Base-by-base conservation (phyloP, 2,888 invertebrate genomes). In the Heliconius charithonia region DNA sequence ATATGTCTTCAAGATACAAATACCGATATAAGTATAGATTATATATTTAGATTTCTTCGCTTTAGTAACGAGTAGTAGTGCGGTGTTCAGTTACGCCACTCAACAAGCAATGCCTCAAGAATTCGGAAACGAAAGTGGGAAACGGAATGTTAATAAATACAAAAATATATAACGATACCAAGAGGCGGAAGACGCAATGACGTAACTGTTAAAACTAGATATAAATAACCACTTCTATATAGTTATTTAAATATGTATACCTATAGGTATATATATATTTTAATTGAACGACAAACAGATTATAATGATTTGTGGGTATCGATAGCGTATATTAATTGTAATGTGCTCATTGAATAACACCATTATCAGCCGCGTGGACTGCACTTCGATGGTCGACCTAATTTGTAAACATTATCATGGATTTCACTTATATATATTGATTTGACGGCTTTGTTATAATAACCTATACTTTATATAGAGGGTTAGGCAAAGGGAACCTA, bases 261-360 rank as follows among this genome's bases (percentile, higher is more conserved):
- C 10, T n/a, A 59, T n/a, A 59, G 3, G 12, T 29, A 41, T 41
- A 27, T 86, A 86, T 84, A 83, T 87, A 86, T 85, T 87, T 87
- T 92, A 92, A 92, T 91, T 92, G 91, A 89, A 88, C 88, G 88
- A 89, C 90, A 90, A 90, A 90, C 85, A 85, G 81, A 82, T 81
- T 85, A 83, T 81, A 82, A 87, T 90, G 89, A 92, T 91, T 91
- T 91, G 90, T 90, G 90, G 86, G 85, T 75, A 84, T 86, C 83
- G 89, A 90, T 90, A 90, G 85, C 84, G 81, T 78, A 71, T 78
- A 85, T 88, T 92, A 92, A 92, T 93, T 92, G 91, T 90, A 90
- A 90, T 84, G 83, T 85, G 87, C 84, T 93, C 90, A 93, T 93
- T 93, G 91, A 93, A 92, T 92, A 90, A 88, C 88, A 78, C 78